Evolutionary conservation across 1,140 invertebrate genomes (phyloP).

Genomic region (Plodia interpunctella): DNA sequence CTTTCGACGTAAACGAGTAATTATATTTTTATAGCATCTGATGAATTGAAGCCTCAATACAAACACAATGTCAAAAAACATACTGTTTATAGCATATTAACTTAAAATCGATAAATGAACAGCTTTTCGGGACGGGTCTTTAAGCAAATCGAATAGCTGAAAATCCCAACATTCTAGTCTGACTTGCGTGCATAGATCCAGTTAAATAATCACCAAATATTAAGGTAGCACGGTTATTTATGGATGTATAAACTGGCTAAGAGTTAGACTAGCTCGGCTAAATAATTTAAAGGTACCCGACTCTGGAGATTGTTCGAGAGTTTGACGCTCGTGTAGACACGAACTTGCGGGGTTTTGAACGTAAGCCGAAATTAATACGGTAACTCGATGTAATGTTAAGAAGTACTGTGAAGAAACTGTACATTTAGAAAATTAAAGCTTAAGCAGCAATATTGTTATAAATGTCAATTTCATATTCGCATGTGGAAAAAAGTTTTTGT

Average conservation of each 20-base stretch:
- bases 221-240: slow-evolving; percentile 22
- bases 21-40: no score
- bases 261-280: slow-evolving; percentile 31
- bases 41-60: no score
- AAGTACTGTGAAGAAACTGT: background rate
- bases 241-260: slow-evolving; percentile 27
- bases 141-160: background rate
- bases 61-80: no score
- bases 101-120: no score
- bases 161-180: background rate
- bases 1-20: no score
- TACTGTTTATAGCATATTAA: no score
- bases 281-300: slow-evolving; percentile 36
- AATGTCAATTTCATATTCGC: no score
- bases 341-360: slow-evolving; percentile 19
- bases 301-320: slow-evolving; percentile 32
- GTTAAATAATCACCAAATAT: slow-evolving; percentile 5
- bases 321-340: slow-evolving; percentile 25
- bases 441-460: no score
- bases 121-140: no score
- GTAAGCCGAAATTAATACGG: slow-evolving; percentile 11
- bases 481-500: no score
- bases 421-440: no score
- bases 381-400: background rate
- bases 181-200: background rate